Evolutionary conservation across 37 sponge, comb jelly and placozoan species (phyloP).

Genomic region (Cladorhizidae sp.): DNA sequence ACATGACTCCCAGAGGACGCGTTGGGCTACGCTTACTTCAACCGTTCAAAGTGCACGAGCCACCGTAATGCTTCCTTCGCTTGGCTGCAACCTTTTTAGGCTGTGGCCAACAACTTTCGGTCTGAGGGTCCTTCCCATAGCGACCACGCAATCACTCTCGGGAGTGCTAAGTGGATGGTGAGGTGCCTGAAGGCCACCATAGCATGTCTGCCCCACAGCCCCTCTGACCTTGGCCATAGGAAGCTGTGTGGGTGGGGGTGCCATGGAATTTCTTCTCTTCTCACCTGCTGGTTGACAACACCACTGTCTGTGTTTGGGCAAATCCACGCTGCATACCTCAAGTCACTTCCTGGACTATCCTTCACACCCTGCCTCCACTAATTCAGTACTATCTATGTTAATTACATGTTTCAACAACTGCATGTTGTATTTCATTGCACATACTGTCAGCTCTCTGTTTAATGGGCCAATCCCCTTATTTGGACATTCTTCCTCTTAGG

Average conservation of each 20-base stretch:
- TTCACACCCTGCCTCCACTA: too few relatives aligned
- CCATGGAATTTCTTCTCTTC: neutral
- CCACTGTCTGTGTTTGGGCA: too few relatives aligned
- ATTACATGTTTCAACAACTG: too few relatives aligned
- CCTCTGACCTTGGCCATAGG: neutral
- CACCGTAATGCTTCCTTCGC: constrained; percentile 34
- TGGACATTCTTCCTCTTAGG: too few relatives aligned
- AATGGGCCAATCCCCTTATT: too few relatives aligned
- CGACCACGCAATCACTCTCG: constrained; percentile 68
- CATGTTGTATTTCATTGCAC: too few relatives aligned
- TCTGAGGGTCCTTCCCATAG: constrained; percentile 45
- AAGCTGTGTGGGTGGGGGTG: neutral
- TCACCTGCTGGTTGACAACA: too few relatives aligned
- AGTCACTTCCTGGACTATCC: too few relatives aligned
- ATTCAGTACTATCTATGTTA: too few relatives aligned
- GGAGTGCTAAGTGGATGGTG: constrained; percentile 66
- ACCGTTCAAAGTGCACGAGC: too few relatives aligned
- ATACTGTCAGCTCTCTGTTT: too few relatives aligned
- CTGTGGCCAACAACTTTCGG: constrained; percentile 10
- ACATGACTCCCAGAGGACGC: neutral
- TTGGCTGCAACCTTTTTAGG: neutral
- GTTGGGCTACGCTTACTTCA: constrained; percentile 35
- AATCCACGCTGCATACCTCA: too few relatives aligned
- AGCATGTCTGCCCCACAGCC: constrained; percentile 10
- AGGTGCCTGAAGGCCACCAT: constrained; percentile 42